Base-by-base conservation (phyloP, 2,113 vertebrate genomes). In the Stigmatopora nigra region DNA sequence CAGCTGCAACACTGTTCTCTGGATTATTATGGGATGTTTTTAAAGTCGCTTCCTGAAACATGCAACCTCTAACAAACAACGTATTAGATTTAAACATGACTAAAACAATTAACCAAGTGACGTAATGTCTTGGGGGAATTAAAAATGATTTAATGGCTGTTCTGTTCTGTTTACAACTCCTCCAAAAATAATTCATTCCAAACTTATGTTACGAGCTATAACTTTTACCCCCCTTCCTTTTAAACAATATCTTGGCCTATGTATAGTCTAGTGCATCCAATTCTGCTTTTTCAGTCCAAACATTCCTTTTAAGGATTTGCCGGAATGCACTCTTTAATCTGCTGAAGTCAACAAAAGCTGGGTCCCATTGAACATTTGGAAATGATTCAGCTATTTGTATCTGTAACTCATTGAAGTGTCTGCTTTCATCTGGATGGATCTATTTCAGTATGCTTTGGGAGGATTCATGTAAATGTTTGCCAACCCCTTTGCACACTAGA, bases 11-110 rank as follows among this genome's bases (percentile, higher is more conserved):
- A 83, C 78, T 82, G 64, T 78, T 56, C 48, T 15, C 46, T 15
- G 46, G 59, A 38, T 77, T 78, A 84, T 82, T 84, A 77, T 71
- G 67, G 63, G 75, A 77, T 66, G 63, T 59, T 74, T 73, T 46
- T 65, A 67, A 72, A 46, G 70, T 70, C 51, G 56, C 45, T 64
- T 68, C 70, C 35, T 77, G 48, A 64, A 63, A 73, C 61, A 67
- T 1, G 53, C 53, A 78, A 68, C 78, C 81, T 67, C 65, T 68
- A 51, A 46, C 3, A 52, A 45, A 31, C 59, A 56, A 51, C 58
- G 11, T 19, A 67, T 58, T 72, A 72, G 75, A 71, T 72, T 69
- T 8, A 20, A 20, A 64, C 11, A 45, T 3, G 45, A 46, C 20
- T 22, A 25, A 55, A 13, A 55, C 22, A 6, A 15, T 11, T 20